Evolutionary conservation across 2,113 vertebrate genomes (phyloP).

Genomic region (Tretioscincus oriximinensis): DNA sequence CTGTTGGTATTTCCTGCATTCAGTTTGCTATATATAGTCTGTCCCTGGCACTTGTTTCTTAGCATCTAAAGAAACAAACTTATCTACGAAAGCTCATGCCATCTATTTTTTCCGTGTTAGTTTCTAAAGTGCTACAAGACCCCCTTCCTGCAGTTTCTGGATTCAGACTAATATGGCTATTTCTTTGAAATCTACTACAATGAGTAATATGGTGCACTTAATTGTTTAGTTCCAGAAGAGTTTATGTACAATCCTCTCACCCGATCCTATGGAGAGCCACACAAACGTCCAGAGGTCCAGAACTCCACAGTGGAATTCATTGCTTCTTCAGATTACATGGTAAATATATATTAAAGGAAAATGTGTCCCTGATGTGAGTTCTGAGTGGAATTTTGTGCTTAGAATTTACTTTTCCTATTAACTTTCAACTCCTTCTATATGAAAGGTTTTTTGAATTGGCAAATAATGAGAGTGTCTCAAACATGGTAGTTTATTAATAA

Average conservation of each 20-base stretch:
- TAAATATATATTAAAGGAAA: slow-evolving; percentile 55
- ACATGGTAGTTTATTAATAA: background rate
- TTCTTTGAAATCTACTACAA: too few species aligned
- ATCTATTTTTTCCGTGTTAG: too few species aligned
- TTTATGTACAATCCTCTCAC: slow-evolving; percentile 99
- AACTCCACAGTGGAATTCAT: slow-evolving; percentile 98
- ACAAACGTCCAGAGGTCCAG: slow-evolving; percentile 95
- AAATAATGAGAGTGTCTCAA: too few species aligned
- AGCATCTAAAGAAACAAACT: too few species aligned
- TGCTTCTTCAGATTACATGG: slow-evolving; percentile 98
- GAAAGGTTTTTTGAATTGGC: too few species aligned
- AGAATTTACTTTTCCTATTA: background rate
- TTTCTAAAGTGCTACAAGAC: too few species aligned
- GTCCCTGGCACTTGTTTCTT: too few species aligned
- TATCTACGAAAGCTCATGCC: too few species aligned
- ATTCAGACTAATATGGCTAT: too few species aligned
- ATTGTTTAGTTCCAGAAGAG: slow-evolving; percentile 89
- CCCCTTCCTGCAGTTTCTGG: too few species aligned
- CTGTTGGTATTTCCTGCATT: too few species aligned
- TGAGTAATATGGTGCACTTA: background rate
- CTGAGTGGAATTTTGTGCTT: background rate
- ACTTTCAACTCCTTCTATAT: background rate
- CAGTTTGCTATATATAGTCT: too few species aligned
- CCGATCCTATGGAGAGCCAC: slow-evolving; percentile 92
- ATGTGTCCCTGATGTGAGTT: slow-evolving; percentile 2